These are phyloP conservation scores for Coreius guichenoti DNA, from an alignment of 2,797 vertebrate species.

Conservation along the genomic window DNA sequence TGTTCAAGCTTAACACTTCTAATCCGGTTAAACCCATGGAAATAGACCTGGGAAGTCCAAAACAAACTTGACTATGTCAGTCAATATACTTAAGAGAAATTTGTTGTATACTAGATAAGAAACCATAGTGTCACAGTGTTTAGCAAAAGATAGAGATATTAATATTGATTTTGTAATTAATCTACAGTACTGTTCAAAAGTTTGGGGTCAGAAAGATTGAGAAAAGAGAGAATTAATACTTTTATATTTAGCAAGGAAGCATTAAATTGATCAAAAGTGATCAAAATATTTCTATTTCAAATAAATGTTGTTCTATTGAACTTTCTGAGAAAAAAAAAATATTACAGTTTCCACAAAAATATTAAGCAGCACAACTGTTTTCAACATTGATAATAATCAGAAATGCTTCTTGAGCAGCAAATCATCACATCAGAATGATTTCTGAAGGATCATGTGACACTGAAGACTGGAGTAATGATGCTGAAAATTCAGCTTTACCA, in stretches of 20 bases:
- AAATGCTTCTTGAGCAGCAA: not conserved
- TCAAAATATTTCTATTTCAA: not conserved
- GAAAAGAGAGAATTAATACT: not conserved
- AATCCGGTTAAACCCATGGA: constrained; percentile 41
- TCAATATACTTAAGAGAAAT: not conserved
- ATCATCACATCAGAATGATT: not conserved
- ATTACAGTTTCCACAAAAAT: not conserved
- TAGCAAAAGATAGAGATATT: not conserved
- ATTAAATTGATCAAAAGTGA: not conserved
- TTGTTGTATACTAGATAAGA: not conserved
- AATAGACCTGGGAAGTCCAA: constrained; percentile 17
- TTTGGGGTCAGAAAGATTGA: not conserved
- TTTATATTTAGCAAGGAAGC: not conserved
- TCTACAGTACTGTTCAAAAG: not conserved
- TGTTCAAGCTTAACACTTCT: constrained; percentile 23
- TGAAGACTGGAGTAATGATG: not conserved
- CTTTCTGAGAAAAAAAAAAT: not conserved
- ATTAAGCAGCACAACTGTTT: not conserved
- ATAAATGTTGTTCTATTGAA: not conserved
- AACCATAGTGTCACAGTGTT: not conserved
- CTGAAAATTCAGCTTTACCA: not conserved
- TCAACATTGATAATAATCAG: no score
- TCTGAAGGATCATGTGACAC: not conserved
- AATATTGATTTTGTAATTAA: not conserved
- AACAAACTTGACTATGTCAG: not conserved